Conservation (phyloP, 2,113 vertebrate species). For the Herpailurus yagouaroundi region DNA sequence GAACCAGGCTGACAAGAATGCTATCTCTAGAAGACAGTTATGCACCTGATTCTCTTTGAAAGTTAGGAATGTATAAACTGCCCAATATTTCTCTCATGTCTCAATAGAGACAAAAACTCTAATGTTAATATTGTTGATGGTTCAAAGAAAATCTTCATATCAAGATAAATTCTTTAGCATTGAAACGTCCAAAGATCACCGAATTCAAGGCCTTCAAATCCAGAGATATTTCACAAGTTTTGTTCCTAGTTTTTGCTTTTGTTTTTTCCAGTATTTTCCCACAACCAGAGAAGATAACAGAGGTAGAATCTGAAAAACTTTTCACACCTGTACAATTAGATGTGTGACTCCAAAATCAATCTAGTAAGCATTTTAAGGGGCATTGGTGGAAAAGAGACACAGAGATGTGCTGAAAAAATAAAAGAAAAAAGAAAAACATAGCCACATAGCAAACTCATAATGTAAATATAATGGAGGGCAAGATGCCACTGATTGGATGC, state of each 20-base stretch:
- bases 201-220: neutral
- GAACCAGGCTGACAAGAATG: neutral
- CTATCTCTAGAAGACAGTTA: neutral
- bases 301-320: neutral
- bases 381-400: neutral
- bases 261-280: neutral
- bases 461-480: neutral
- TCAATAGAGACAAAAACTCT: neutral
- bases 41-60: constrained; percentile 2
- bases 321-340: neutral
- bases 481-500: neutral
- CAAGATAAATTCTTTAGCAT: constrained; percentile 2
- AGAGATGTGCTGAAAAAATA: neutral
- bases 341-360: neutral
- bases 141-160: constrained; percentile 21
- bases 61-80: constrained; percentile 2
- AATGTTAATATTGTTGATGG: neutral
- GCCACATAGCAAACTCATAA: neutral
- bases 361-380: neutral
- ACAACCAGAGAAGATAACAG: neutral
- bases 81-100: neutral
- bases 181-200: neutral
- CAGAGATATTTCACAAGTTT: neutral
- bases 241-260: neutral
- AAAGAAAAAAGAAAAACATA: neutral